Conservation (phyloP, 2,113 vertebrate genomes). For the Aspidoscelis tigris region DNA sequence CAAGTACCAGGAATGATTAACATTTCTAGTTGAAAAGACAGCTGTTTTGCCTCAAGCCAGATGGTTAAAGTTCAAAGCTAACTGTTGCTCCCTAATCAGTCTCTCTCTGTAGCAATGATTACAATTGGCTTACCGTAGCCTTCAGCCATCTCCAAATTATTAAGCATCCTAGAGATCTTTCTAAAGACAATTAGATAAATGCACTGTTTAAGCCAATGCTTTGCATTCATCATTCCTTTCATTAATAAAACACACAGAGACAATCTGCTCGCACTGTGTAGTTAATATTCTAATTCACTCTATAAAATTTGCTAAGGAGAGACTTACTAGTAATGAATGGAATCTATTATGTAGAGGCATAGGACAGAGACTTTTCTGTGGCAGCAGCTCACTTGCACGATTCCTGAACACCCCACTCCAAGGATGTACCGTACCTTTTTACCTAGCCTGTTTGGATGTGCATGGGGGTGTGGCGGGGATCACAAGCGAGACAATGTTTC, state of each 20-base stretch:
- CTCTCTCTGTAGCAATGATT: conserved; percentile 50
- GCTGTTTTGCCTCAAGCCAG: conserved; percentile 63
- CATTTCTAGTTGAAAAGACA: conserved; percentile 60
- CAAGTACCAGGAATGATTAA: conserved; percentile 60
- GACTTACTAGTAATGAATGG: no score
- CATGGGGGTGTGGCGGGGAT: no score
- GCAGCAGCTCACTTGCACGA: no score
- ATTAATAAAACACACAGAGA: conserved; percentile 25
- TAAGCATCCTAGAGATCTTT: conserved; percentile 26
- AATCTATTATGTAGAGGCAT: no score
- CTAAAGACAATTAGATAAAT: conserved; percentile 52
- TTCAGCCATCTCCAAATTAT: conserved; percentile 23
- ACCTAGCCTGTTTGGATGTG: no score
- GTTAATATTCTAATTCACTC: background rate
- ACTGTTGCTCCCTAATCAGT: conserved; percentile 58
- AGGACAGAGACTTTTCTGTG: no score
- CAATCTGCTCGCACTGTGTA: conserved; percentile 28
- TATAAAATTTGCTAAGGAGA: no score
- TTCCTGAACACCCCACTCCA: no score
- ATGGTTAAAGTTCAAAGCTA: conserved; percentile 68
- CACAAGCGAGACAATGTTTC: no score
- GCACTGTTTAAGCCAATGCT: background rate
- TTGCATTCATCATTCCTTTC: conserved; percentile 27
- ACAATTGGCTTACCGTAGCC: conserved; percentile 36
- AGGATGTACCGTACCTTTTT: no score